Evolutionary conservation across 1,140 invertebrate species (phyloP).

Genomic region (Ptiloglossa arizonensis): DNA sequence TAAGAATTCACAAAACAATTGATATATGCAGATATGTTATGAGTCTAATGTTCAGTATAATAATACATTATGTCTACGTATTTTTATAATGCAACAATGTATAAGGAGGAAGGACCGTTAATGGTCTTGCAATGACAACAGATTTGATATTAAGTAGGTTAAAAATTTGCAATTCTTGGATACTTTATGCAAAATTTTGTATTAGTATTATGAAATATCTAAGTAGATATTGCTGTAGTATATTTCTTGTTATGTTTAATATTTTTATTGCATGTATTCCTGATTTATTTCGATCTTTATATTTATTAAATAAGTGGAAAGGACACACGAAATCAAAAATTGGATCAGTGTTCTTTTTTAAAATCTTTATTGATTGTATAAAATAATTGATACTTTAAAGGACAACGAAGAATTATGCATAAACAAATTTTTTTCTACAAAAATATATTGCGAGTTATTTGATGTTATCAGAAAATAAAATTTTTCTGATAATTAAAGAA

Average conservation of each 20-base stretch:
- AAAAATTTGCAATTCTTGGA: conserved; percentile 46
- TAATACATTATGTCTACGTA: conserved; percentile 56
- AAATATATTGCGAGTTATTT: conserved; percentile 8
- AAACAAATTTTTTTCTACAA: conserved; percentile 3
- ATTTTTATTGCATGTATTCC: conserved; percentile 61
- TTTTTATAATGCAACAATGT: conserved; percentile 62
- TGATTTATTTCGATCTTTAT: conserved; percentile 48
- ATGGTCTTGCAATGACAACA: conserved; percentile 39
- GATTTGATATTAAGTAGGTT: conserved; percentile 56
- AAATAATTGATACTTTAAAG: conserved; percentile 17
- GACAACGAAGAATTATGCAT: neutral
- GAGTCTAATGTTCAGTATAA: conserved; percentile 57
- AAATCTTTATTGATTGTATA: neutral
- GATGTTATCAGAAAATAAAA: conserved; percentile 22
- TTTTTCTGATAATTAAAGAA: conserved; percentile 39
- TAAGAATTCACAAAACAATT: conserved; percentile 45
- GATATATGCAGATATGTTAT: conserved; percentile 55
- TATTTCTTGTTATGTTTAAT: conserved; percentile 64
- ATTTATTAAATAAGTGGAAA: conserved; percentile 53
- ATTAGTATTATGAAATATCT: conserved; percentile 45
- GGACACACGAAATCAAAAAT: neutral
- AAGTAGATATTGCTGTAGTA: conserved; percentile 49
- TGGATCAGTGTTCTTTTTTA: conserved; percentile 6
- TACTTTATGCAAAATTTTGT: conserved; percentile 49
- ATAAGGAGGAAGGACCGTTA: conserved; percentile 38